Evolutionary conservation across 2,797 vertebrate genomes (phyloP).

Genomic region (Lacerta bilineata): DNA sequence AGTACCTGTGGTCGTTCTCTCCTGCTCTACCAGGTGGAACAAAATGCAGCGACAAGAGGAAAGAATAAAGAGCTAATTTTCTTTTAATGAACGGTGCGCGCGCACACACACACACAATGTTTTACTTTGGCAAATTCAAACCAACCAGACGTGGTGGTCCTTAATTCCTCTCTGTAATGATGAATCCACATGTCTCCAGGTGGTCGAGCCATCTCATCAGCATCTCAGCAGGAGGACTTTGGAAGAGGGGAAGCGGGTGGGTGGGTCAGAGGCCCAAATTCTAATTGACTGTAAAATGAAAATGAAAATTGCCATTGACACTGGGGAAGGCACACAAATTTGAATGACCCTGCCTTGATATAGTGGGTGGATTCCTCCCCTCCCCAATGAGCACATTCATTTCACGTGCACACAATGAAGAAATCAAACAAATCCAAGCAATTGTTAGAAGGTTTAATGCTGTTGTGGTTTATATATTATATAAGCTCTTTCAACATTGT

Average conservation of each 20-base stretch:
- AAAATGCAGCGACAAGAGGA: background rate
- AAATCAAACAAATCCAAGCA: background rate
- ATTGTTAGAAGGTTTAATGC: background rate
- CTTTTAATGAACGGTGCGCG: background rate
- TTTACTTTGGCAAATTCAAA: constrained; percentile 21
- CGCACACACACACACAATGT: rapidly evolving
- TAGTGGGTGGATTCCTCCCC: background rate
- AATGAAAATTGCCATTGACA: constrained; percentile 53
- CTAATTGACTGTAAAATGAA: constrained; percentile 61
- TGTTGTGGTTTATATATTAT: background rate
- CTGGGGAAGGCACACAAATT: background rate
- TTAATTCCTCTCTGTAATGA: constrained; percentile 1
- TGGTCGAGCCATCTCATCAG: background rate
- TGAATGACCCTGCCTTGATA: constrained; percentile 25
- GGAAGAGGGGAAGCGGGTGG: rapidly evolving
- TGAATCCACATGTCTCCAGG: constrained; percentile 16
- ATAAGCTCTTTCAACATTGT: background rate
- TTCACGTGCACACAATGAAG: background rate
- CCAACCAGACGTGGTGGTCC: background rate
- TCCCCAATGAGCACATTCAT: background rate
- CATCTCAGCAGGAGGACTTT: constrained; percentile 1
- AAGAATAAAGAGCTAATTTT: background rate
- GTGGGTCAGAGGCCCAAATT: constrained; percentile 33
- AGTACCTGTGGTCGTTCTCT: background rate
- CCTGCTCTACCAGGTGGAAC: background rate